These are phyloP conservation scores for Drosophila acutilabella DNA, from an alignment of 2,888 invertebrate species.

Conservation along the genomic window DNA sequence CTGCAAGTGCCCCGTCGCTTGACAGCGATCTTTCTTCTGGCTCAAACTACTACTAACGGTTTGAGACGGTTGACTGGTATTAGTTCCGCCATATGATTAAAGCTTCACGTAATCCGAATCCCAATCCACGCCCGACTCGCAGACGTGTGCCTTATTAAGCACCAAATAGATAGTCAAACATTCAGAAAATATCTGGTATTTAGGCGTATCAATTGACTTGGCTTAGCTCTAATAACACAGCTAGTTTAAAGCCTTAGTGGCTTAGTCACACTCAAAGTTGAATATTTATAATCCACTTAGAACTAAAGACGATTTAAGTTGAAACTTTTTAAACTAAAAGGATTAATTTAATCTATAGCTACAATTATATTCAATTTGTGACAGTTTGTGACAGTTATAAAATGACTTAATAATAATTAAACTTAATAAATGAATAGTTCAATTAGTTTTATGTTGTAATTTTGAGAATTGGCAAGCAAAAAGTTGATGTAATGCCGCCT, in stretches of 20 bases:
- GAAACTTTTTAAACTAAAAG: slow-evolving; percentile 12
- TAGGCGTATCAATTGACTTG: slow-evolving; percentile 9
- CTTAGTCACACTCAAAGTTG: neutral
- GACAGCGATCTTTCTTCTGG: slow-evolving; percentile 65
- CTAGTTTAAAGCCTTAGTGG: neutral
- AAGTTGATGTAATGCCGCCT: slow-evolving; percentile 38
- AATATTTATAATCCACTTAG: slow-evolving; percentile 1
- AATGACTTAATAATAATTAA: neutral
- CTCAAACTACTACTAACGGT: slow-evolving; percentile 3
- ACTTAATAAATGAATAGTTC: neutral
- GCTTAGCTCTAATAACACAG: neutral
- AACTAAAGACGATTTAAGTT: neutral
- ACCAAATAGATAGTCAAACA: neutral
- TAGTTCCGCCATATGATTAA: slow-evolving; percentile 78
- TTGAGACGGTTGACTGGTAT: slow-evolving; percentile 41
- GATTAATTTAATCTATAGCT: too few species aligned
- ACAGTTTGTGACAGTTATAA: too few species aligned
- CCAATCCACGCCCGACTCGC: neutral
- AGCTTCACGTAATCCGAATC: slow-evolving; percentile 64
- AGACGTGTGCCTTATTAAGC: slow-evolving; percentile 35
- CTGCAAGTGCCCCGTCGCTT: slow-evolving; percentile 55
- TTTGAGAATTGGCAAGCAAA: slow-evolving; percentile 13
- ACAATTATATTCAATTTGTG: too few species aligned
- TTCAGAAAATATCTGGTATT: neutral
- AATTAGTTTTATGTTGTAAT: slow-evolving; percentile 7